phyloP scores from a whole-genome alignment of 2,888 invertebrate species.

The Tenodera sinensis region DNA sequence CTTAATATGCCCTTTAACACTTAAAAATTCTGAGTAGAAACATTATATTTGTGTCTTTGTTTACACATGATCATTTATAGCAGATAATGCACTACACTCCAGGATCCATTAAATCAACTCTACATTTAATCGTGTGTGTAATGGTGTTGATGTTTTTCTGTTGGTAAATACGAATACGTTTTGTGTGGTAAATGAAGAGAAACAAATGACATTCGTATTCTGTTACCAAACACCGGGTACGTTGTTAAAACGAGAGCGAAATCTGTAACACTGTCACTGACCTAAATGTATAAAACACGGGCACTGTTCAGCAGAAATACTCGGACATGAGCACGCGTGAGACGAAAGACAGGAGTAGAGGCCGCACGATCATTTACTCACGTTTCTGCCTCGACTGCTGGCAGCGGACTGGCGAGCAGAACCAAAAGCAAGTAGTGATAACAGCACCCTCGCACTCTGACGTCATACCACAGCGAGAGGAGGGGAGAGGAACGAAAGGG shows the following conservation, averaged over 20 bases:
- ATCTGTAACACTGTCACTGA: neutral
- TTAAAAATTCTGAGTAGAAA: no score
- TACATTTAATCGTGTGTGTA: no score
- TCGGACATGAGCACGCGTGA: neutral
- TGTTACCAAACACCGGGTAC: neutral
- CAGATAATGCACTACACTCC: no score
- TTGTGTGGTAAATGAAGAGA: neutral
- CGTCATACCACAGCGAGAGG: neutral
- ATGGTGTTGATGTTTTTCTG: neutral
- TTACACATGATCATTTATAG: no score
- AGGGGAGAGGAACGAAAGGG: neutral
- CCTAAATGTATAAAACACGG: neutral
- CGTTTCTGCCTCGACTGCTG: neutral
- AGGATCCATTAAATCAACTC: no score
- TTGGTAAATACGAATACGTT: neutral
- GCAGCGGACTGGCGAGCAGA: neutral
- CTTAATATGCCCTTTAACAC: no score
- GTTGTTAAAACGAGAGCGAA: neutral
- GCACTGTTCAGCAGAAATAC: neutral
- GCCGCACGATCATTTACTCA: neutral
- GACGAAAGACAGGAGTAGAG: neutral
- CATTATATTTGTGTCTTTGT: no score
- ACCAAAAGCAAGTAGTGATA: neutral
- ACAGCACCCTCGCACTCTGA: neutral
- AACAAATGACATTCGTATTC: neutral